Base-by-base conservation (phyloP, 2,888 invertebrate species). In the Trypoxylon attenuatum region DNA sequence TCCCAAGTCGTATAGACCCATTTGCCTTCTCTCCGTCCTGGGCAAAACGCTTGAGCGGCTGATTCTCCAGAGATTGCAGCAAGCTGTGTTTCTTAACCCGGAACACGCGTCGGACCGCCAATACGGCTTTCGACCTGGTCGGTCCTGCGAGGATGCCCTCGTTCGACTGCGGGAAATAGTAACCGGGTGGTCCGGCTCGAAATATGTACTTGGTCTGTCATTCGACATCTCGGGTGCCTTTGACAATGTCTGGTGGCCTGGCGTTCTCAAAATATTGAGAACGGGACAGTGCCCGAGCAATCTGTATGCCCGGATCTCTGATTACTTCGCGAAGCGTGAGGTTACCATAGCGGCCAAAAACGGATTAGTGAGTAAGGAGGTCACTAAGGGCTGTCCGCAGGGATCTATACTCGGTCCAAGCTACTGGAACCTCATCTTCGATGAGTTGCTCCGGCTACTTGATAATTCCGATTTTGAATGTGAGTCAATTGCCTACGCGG, bases 161-260 rank as follows among this genome's bases (percentile, higher is more conserved):
- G 10, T 49, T 3, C 27, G 22, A 10, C 2, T 53, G 0, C 15
- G 53, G 0, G 10, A 21, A 43, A 1, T 3, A 1, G 16, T 22
- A 1, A 8, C 10, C 5, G 27, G 15, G 3, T 0, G 0, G 1
- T 1, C 8, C 1, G 2, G 6, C 0, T n/a, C n/a, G n/a, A 42
- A 22, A 19, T 56, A 56, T n/a, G 49, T 27, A 0, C 2, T 56
- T 1, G 49, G 42, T 0, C 2, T 49, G 0, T 3, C 43, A 0
- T 42, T 49, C 4, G 49, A 56, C 10, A 49, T 56, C 3, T 6
- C 21, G 0, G 56, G n/a, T n/a, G n/a, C n/a, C n/a, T n/a, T n/a
- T n/a, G n/a, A n/a, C n/a, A n/a, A n/a, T n/a, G n/a, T n/a, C 1
- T 49, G 56, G 56, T 56, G 56, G 49, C 56, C 49, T 0, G 5